These are phyloP conservation scores for Metridium senile DNA, from an alignment of 92 coral and sea anemone genomes.

Conservation along the genomic window DNA sequence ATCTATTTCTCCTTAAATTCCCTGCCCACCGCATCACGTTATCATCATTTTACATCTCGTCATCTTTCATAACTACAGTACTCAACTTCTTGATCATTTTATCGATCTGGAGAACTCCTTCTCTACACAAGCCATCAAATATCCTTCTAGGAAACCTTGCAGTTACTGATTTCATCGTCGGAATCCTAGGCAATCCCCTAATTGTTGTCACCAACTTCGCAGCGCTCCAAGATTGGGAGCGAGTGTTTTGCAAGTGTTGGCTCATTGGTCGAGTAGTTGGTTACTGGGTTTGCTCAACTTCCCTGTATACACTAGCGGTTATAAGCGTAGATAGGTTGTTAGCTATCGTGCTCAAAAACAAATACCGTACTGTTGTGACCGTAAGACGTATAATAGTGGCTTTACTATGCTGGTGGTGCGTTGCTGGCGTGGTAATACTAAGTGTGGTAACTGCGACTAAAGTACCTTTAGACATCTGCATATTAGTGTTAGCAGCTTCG, in stretches of 20 bases:
- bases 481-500: neutral
- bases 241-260: conserved; percentile 8
- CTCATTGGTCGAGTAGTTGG: neutral
- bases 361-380: conserved; percentile 1
- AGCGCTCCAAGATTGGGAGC: neutral
- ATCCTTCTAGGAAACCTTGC: conserved; percentile 9
- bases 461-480: neutral
- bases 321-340: conserved; percentile 21
- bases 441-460: neutral
- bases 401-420: neutral
- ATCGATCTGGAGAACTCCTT: conserved; percentile 23
- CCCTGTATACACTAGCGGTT: neutral
- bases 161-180: conserved; percentile 6
- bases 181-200: neutral
- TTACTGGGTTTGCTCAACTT: neutral
- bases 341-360: conserved; percentile 4
- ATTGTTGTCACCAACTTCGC: neutral
- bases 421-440: neutral
- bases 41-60: neutral
- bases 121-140: conserved; percentile 17
- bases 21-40: neutral
- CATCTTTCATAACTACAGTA: neutral
- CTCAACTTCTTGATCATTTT: neutral
- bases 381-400: neutral
- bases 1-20: neutral